Base-by-base conservation (phyloP, 1,140 invertebrate species). In the Phocides pigmalion region DNA sequence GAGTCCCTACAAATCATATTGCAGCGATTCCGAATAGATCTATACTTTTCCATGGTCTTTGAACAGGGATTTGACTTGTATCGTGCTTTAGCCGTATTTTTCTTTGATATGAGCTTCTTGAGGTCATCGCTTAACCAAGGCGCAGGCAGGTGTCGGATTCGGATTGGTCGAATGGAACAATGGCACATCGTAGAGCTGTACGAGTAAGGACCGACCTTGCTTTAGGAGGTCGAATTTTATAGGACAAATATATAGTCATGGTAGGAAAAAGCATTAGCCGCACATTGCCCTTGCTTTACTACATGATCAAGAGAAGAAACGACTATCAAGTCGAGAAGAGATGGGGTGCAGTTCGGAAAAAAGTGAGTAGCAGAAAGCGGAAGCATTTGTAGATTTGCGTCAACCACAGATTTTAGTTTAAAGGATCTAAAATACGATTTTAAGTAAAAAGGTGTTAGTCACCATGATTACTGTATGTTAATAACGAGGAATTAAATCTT, bases 361-460 rank as follows among this genome's bases (percentile, higher is more conserved):
- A 49, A 49, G 12, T 62, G 59, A 16, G 59, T 62, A 19, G 44
- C 9, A 9, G 17, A 35, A 1, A 50, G 4, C 14, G 19, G n/a
- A 4, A 51, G 47, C 1, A 53, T 32, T 17, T 63, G 1, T 9
- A 63, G 19, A 51, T 41, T 25, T 1, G 61, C 49, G 28, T 50
- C 35, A 19, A 53, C 14, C n/a, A 53, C 39, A 5, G 19, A 25
- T 11, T 44, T 5, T 3, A 63, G 39, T 44, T 53, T 41, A 5
- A 3, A 3, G 20, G 61, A 22, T 25, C 61, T 19, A 9, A 28
- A n/a, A 8, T 63, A 39, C 5, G 37, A 9, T 28, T 63, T 63
- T 15, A 51, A 28, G n/a, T 8, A 63, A 32, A 22, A 47, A 63
- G 0, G 61, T 63, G 19, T 63, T 63, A 37, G 51, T 49, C 4